Percentiles rank a stretch among this genome's conserved stretches.
These are phyloP conservation scores for Agrotis segetum DNA, from an alignment of 2,888 invertebrate species.

Conservation along the genomic window DNA sequence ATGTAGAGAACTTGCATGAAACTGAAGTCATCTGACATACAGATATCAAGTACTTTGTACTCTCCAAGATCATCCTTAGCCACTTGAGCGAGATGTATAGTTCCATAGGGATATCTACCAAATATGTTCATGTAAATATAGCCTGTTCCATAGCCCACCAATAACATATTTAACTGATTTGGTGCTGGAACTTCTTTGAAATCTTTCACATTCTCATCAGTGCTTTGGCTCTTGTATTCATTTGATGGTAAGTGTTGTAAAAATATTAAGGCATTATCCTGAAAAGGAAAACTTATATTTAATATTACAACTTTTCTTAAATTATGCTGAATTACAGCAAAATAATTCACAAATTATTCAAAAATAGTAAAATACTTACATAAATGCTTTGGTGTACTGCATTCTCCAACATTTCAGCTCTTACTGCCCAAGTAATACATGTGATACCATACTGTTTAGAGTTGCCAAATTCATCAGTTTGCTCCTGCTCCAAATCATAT, in stretches of 20 bases:
- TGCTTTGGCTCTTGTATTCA: constrained; percentile 87
- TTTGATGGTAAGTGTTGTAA: constrained; percentile 91
- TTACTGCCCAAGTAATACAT: constrained; percentile 94
- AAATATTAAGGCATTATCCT: constrained; percentile 90
- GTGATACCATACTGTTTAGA: constrained; percentile 92
- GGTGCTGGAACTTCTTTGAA: constrained; percentile 92
- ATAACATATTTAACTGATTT: constrained; percentile 93
- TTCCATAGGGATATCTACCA: constrained; percentile 96
- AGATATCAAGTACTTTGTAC: constrained; percentile 92
- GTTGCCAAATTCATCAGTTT: constrained; percentile 84
- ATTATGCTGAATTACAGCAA: not conserved
- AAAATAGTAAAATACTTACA: constrained; percentile 74
- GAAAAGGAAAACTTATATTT: constrained; percentile 42
- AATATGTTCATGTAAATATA: constrained; percentile 94
- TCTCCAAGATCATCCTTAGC: constrained; percentile 90
- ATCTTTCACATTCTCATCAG: constrained; percentile 91
- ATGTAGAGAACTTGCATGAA: constrained; percentile 92
- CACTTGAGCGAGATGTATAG: constrained; percentile 91
- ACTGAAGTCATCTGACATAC: constrained; percentile 93
- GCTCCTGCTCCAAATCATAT: constrained; percentile 85
- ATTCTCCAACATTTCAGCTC: constrained; percentile 84
- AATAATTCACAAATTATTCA: no score
- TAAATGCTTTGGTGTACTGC: constrained; percentile 85
- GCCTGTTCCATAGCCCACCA: constrained; percentile 95
- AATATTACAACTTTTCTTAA: not conserved